Conservation (phyloP, 2,113 vertebrate species). For the Etia nguti region DNA sequence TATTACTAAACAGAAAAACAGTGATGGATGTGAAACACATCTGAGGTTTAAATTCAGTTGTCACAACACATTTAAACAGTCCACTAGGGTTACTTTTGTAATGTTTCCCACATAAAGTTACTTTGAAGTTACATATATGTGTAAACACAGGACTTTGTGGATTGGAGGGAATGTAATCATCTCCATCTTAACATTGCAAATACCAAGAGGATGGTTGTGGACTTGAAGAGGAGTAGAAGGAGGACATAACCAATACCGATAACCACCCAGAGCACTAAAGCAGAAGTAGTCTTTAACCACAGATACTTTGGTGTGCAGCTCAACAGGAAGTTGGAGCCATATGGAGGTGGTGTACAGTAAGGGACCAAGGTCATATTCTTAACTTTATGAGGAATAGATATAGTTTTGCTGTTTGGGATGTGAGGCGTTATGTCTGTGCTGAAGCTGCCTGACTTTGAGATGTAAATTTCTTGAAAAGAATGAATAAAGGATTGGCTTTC, state of each 20-base stretch:
- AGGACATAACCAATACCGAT: neutral
- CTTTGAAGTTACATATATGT: neutral
- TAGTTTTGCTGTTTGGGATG: neutral
- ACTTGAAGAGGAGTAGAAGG: neutral
- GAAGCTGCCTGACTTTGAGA: neutral
- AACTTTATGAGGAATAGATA: neutral
- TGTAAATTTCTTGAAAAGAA: neutral
- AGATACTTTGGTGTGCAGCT: neutral
- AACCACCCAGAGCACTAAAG: neutral
- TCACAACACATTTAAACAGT: neutral
- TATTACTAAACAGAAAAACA: conserved; percentile 78
- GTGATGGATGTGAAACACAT: neutral
- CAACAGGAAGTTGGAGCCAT: neutral
- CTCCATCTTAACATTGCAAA: neutral
- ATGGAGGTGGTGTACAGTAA: too few relatives aligned
- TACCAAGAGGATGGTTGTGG: neutral
- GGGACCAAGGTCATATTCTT: too few relatives aligned
- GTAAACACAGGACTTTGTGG: neutral
- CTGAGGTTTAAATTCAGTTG: neutral
- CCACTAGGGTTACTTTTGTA: neutral
- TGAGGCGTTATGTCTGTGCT: neutral
- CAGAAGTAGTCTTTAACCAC: neutral
- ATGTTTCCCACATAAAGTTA: neutral
- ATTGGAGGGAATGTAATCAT: neutral
- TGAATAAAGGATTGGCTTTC: neutral